A percentile compares a stretch with the other conserved stretches of the same genome.
Conservation (phyloP, 2,888 invertebrate species). For the Mystacides longicornis region DNA sequence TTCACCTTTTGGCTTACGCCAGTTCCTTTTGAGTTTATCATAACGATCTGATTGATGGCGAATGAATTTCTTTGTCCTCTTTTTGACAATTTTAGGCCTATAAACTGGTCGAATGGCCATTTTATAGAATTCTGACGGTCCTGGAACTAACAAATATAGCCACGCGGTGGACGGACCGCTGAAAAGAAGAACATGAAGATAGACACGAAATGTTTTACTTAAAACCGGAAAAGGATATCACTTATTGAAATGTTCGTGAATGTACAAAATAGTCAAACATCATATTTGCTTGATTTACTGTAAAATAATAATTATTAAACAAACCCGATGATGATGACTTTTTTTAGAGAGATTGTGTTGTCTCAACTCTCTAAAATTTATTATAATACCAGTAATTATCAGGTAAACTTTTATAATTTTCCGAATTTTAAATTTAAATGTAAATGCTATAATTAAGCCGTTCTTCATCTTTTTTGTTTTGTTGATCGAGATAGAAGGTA, state of each 20-base stretch:
- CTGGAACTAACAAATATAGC: slow-evolving; percentile 30
- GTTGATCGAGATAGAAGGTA: too few relatives aligned
- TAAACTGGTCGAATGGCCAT: slow-evolving; percentile 88
- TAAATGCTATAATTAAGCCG: too few relatives aligned
- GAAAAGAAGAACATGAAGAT: slow-evolving; percentile 38
- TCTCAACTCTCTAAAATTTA: too few relatives aligned
- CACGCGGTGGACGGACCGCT: slow-evolving; percentile 52
- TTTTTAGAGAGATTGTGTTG: too few relatives aligned
- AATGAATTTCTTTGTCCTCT: slow-evolving; percentile 96
- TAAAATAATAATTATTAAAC: too few relatives aligned
- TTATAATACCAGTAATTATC: too few relatives aligned
- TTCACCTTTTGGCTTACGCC: slow-evolving; percentile 95
- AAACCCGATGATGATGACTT: too few relatives aligned
- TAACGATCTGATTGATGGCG: slow-evolving; percentile 98
- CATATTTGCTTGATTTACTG: not conserved
- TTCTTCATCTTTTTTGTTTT: too few relatives aligned
- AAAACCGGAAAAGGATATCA: slow-evolving; percentile 11
- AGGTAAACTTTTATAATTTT: too few relatives aligned
- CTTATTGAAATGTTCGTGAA: not conserved
- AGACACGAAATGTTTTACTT: slow-evolving; percentile 3
- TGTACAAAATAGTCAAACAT: not conserved
- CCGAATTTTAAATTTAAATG: too few relatives aligned
- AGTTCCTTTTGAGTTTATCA: slow-evolving; percentile 91
- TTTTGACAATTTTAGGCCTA: slow-evolving; percentile 88
- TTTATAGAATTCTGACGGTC: slow-evolving; percentile 28